phyloP scores from a whole-genome alignment of 23 tunicate genomes.

The Ascidia mentula region DNA sequence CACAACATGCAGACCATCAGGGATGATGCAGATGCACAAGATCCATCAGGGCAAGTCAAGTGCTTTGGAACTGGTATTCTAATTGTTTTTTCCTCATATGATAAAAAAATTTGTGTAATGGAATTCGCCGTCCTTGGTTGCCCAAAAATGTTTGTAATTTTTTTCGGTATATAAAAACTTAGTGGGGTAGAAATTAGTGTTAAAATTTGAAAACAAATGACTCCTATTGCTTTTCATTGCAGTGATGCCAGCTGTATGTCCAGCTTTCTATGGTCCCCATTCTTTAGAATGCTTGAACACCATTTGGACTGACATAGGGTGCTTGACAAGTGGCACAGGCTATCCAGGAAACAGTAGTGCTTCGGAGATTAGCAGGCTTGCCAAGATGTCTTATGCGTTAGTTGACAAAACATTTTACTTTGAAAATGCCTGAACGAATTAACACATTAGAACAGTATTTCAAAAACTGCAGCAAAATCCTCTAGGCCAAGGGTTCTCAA shows the following conservation, averaged over 20 bases:
- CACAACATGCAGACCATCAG: background rate
- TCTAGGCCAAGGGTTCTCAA: too few species aligned
- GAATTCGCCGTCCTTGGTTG: too few species aligned
- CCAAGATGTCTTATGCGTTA: background rate
- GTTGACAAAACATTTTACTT: too few species aligned
- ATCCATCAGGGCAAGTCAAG: background rate
- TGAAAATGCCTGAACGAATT: too few species aligned
- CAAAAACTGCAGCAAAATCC: too few species aligned
- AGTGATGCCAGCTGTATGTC: background rate
- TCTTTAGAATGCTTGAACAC: background rate
- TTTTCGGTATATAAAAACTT: too few species aligned
- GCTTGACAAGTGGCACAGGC: background rate
- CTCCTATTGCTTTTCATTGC: background rate
- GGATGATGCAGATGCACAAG: background rate
- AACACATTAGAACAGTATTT: too few species aligned
- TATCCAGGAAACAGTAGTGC: background rate
- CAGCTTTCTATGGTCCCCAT: background rate
- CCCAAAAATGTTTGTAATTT: too few species aligned
- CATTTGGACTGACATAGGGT: background rate
- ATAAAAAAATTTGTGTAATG: too few species aligned
- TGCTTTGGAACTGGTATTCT: conserved; percentile 30
- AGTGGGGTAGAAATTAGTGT: too few species aligned
- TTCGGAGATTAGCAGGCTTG: background rate
- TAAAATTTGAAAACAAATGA: too few species aligned
- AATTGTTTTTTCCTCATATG: background rate